Conservation (phyloP, 2,888 invertebrate species). For the Metallyticus violacea region DNA sequence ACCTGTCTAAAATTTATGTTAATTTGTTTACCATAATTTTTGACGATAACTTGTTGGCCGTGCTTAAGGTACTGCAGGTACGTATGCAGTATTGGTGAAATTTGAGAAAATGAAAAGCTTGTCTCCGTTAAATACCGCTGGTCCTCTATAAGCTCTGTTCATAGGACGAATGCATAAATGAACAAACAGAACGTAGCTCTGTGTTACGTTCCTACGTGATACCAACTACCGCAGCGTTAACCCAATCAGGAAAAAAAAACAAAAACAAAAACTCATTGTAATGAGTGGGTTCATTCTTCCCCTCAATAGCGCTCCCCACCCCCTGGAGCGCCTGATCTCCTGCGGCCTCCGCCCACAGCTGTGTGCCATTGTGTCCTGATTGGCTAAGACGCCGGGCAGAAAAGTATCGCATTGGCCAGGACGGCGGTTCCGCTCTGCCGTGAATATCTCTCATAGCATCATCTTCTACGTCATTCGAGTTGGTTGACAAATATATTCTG, state of each 20-base stretch:
- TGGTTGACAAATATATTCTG: not conserved
- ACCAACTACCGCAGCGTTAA: not conserved
- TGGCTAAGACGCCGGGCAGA: not conserved
- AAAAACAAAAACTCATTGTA: not conserved
- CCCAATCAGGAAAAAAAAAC: not conserved
- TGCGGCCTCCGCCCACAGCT: slow-evolving; percentile 15
- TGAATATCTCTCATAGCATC: not conserved
- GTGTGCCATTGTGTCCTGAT: not conserved
- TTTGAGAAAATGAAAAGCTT: no score
- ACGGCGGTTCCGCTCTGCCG: not conserved
- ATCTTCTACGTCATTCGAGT: not conserved
- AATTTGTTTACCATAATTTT: no score
- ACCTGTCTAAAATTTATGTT: no score
- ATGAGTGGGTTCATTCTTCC: not conserved
- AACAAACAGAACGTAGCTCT: not conserved
- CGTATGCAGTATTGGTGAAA: no score
- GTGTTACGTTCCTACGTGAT: not conserved
- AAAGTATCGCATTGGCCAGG: not conserved
- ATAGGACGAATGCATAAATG: no score
- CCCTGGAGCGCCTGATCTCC: not conserved
- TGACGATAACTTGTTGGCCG: no score
- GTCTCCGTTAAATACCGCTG: no score
- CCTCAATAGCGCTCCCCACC: not conserved
- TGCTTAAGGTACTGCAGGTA: no score
- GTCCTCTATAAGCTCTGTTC: no score